These are phyloP conservation scores for Australoheros scitulus DNA, from an alignment of 2,113 vertebrate genomes.

Conservation along the genomic window DNA sequence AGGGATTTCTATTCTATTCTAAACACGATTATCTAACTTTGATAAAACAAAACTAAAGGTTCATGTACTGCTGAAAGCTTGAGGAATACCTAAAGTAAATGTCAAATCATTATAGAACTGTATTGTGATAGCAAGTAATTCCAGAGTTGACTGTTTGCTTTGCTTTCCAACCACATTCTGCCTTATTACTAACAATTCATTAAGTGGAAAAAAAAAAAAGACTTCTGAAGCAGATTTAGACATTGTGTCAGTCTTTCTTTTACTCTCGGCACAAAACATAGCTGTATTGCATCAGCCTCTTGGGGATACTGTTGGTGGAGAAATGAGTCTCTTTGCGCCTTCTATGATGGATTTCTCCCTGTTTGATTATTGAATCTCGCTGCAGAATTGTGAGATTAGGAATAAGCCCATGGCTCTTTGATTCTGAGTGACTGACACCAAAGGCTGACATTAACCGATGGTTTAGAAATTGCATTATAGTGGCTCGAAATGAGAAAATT, in stretches of 20 bases:
- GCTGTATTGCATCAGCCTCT: constrained; percentile 21
- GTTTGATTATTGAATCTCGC: constrained; percentile 54
- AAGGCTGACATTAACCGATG: constrained; percentile 21
- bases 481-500: constrained; percentile 15
- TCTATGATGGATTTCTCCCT: constrained; percentile 52
- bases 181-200: neutral
- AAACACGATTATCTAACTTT: neutral
- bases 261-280: neutral
- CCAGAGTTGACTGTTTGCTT: neutral
- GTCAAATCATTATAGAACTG: neutral
- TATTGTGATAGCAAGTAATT: neutral
- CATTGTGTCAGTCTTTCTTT: neutral
- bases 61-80: neutral
- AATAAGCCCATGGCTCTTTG: constrained; percentile 44
- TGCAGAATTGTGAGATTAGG: constrained; percentile 42
- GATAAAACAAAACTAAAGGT: neutral
- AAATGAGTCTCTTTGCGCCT: constrained; percentile 32
- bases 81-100: neutral
- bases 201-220: neutral
- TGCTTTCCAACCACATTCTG: neutral
- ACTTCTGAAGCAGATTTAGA: neutral
- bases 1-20: too few relatives aligned
- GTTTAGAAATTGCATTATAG: constrained; percentile 13
- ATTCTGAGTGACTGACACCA: constrained; percentile 38
- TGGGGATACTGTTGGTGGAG: constrained; percentile 34